Percentiles rank a stretch among this genome's conserved stretches.
phyloP scores from a whole-genome alignment of 2,113 vertebrate genomes.

The Triplophysa tibetana region DNA sequence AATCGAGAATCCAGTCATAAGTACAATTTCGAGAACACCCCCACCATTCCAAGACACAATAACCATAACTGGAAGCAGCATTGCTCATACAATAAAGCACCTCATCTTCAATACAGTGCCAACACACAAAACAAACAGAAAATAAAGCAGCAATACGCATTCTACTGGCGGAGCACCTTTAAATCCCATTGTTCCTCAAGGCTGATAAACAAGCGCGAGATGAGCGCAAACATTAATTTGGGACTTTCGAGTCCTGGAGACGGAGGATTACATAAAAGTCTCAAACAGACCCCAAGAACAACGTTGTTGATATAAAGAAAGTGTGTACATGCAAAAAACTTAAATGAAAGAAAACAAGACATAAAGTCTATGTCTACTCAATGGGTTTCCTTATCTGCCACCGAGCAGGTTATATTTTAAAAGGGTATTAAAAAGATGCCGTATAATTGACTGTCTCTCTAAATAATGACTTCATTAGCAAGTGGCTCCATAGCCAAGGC shows the following conservation, averaged over 20 bases:
- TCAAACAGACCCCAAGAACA: slow-evolving; percentile 35
- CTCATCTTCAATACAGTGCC: slow-evolving; percentile 7
- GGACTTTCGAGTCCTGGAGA: slow-evolving; percentile 28
- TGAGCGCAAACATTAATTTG: slow-evolving; percentile 44
- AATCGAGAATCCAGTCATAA: background rate
- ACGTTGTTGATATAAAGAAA: slow-evolving; percentile 29
- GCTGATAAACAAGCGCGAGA: slow-evolving; percentile 27
- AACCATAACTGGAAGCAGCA: slow-evolving; percentile 12
- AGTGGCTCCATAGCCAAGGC: slow-evolving; percentile 36
- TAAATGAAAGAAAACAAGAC: slow-evolving; percentile 14
- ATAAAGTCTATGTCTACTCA: slow-evolving; percentile 4
- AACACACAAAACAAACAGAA: slow-evolving; percentile 31
- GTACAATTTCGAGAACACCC: background rate
- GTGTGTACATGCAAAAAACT: background rate
- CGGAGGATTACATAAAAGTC: slow-evolving; percentile 46
- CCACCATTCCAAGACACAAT: slow-evolving; percentile 22
- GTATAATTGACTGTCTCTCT: slow-evolving; percentile 46
- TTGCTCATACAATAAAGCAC: slow-evolving; percentile 36
- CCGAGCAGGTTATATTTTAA: slow-evolving; percentile 43
- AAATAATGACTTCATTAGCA: slow-evolving; percentile 56
- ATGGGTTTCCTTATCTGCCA: slow-evolving; percentile 31
- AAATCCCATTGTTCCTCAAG: slow-evolving; percentile 43
- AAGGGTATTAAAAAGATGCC: slow-evolving; percentile 26
- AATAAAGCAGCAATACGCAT: slow-evolving; percentile 13
- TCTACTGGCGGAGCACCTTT: slow-evolving; percentile 33